Evolutionary conservation across 2,797 vertebrate species (phyloP).

Genomic region (Gadopsis marmoratus): DNA sequence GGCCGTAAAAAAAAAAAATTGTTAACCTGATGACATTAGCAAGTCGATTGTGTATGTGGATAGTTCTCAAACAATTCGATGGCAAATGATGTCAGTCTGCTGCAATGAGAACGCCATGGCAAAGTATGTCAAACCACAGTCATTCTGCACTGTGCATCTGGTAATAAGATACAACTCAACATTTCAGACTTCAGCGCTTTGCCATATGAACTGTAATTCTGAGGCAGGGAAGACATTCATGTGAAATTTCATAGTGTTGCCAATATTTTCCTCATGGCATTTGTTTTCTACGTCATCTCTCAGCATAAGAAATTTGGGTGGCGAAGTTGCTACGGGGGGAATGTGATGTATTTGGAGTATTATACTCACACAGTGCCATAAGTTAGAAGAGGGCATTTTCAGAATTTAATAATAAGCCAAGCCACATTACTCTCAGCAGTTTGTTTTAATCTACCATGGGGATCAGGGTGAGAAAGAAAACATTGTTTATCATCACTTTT

Average conservation of each 20-base stretch:
- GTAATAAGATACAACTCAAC: slow-evolving; percentile 15
- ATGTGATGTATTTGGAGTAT: slow-evolving; percentile 47
- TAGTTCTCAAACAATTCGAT: neutral
- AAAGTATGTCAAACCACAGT: neutral
- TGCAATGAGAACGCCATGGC: neutral
- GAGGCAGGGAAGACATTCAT: slow-evolving; percentile 23
- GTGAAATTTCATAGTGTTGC: slow-evolving; percentile 9
- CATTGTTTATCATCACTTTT: slow-evolving; percentile 72
- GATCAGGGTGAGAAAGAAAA: slow-evolving; percentile 54
- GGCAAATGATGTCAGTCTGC: slow-evolving; percentile 5
- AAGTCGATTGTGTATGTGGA: neutral
- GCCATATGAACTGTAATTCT: slow-evolving; percentile 15
- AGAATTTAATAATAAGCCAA: slow-evolving; percentile 59
- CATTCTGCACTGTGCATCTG: neutral
- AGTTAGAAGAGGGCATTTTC: slow-evolving; percentile 53
- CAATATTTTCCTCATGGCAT: slow-evolving; percentile 28
- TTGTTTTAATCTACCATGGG: slow-evolving; percentile 62
- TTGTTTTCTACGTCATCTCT: slow-evolving; percentile 26
- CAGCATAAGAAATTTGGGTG: slow-evolving; percentile 12
- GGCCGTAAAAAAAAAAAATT: neutral
- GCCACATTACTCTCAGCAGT: slow-evolving; percentile 56
- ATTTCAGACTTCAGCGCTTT: slow-evolving; percentile 13
- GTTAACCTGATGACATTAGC: slow-evolving; percentile 11
- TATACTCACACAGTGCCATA: slow-evolving; percentile 37
- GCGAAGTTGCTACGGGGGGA: slow-evolving; percentile 8